Evolutionary conservation across 1,140 invertebrate genomes (phyloP), one percentile per base, ranked within the genome.

Genomic region (Dufourea novaeangliae): DNA sequence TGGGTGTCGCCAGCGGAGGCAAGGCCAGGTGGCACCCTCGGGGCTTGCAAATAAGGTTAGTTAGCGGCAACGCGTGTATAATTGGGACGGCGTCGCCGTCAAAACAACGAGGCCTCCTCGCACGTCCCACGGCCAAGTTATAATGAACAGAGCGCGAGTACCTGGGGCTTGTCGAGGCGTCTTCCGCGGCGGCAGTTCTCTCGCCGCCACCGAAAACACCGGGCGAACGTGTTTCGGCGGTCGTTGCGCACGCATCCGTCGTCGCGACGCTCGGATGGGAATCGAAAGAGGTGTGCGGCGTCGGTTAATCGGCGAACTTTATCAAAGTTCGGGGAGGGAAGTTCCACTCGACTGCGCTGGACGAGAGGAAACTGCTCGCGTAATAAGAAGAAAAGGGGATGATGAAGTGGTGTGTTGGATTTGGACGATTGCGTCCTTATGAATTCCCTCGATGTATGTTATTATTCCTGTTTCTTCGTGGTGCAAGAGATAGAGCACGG

Each of bases 31-130:
- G 79, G 71, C 77, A 79, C 86, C 87, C 88, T 85, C 83, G 85
- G 84, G 86, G 41, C 70, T 71, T 68, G 87, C 86, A 90, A 90
- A 88, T 89, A 90, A 90, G 89, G 88, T 89, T 90, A 90, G 89
- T 90, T 90, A 90, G 89, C 84, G 82, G 83, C 87, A 89, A 89
- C 89, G 89, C 87, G 86, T 86, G 82, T 89, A 90, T 90, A 90
- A 90, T 90, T 90, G 88, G 89, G 83, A 85, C 80, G 80, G 76
- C 88, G 78, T 62, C 83, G 85, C 82, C 87, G 89, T 89, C 88
- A 88, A 69, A 76, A 87, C 88, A 86, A 86, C 84, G 88, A 78
- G 78, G 79, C 77, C 80, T n/a, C n/a, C n/a, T 79, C 85, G 79
- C 77, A 81, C 82, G 88, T 88, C 85, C 78, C 83, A 84, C 84